Percentiles rank a stretch among this genome's conserved stretches.
Conservation (phyloP, 1,140 invertebrate species). For the Euborellia annulipes region DNA sequence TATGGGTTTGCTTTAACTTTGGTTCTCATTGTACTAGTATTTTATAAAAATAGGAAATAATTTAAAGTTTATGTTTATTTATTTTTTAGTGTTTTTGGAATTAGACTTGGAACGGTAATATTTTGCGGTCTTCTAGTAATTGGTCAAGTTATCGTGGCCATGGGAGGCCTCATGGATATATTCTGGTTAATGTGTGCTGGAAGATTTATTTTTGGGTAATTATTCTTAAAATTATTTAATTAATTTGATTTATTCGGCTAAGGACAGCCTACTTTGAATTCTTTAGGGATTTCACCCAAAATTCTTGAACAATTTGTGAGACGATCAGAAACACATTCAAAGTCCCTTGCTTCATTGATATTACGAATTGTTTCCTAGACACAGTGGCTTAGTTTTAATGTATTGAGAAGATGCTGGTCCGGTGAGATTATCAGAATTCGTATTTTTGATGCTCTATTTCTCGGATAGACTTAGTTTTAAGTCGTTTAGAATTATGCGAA, state of each 20-base stretch:
- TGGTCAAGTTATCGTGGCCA: slow-evolving; percentile 78
- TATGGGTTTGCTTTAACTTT: too few species aligned
- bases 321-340: neutral
- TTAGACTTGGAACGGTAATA: slow-evolving; percentile 79
- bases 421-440: too few species aligned
- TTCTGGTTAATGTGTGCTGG: slow-evolving; percentile 90
- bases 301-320: neutral
- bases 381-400: too few species aligned
- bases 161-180: slow-evolving; percentile 59
- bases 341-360: slow-evolving; percentile 6
- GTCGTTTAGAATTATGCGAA: too few species aligned
- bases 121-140: slow-evolving; percentile 69
- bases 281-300: neutral
- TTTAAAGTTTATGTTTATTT: slow-evolving; percentile 14
- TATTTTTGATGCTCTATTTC: too few species aligned
- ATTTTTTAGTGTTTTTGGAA: slow-evolving; percentile 69
- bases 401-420: too few species aligned
- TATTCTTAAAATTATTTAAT: slow-evolving; percentile 10
- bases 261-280: neutral
- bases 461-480: too few species aligned
- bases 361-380: too few species aligned
- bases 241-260: too few species aligned
- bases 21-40: too few species aligned
- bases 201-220: slow-evolving; percentile 89
- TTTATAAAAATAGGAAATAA: too few species aligned